These are phyloP conservation scores for Lateolabrax maculatus DNA, from an alignment of 2,797 vertebrate genomes.

Conservation along the genomic window DNA sequence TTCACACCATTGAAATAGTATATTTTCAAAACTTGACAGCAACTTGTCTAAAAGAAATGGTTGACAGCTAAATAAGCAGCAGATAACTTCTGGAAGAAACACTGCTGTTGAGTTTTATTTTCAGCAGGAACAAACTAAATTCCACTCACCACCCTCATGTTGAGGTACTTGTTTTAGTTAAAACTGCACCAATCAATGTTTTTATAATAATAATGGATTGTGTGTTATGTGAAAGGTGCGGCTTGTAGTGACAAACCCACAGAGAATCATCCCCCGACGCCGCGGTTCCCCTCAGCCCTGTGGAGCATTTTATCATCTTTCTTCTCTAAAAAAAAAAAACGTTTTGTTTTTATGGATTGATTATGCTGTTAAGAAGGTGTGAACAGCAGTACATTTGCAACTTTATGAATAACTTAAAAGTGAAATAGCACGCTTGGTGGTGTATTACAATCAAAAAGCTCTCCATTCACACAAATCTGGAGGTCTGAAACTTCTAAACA, in stretches of 20 bases:
- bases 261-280: not conserved
- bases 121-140: not conserved
- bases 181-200: too few species aligned
- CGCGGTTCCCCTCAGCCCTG: too few species aligned
- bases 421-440: not conserved
- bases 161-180: too few species aligned
- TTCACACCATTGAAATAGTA: conserved; percentile 2
- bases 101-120: not conserved
- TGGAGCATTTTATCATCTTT: not conserved
- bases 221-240: not conserved
- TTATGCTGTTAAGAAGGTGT: not conserved
- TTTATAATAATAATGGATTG: not conserved
- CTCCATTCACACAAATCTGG: not conserved
- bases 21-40: not conserved
- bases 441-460: not conserved
- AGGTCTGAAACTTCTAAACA: not conserved
- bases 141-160: not conserved
- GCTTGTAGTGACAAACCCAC: not conserved
- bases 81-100: not conserved
- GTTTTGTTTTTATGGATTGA: too few species aligned
- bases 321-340: too few species aligned
- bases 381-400: not conserved
- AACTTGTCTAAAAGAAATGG: not conserved
- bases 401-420: not conserved
- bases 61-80: not conserved